Percentiles rank a stretch among this genome's conserved stretches.
These are phyloP conservation scores for Micrasema longulum DNA, from an alignment of 1,140 invertebrate genomes.

Conservation along the genomic window DNA sequence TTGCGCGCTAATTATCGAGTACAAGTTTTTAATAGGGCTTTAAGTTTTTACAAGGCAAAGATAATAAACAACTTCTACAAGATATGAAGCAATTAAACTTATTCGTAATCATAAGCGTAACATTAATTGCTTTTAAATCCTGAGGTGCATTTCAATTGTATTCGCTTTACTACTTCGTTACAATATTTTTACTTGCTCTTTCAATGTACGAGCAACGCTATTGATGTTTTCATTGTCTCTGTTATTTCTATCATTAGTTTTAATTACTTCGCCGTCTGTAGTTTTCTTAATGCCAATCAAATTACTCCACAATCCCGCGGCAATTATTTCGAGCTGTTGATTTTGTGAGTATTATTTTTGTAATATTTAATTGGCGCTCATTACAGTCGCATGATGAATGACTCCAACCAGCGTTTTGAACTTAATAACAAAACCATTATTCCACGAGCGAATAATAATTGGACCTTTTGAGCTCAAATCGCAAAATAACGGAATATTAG, in stretches of 20 bases:
- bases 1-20: conserved; percentile 5
- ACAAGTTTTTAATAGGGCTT: conserved; percentile 16
- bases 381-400: conserved; percentile 5
- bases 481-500: too few species aligned
- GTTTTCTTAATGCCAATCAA: background rate
- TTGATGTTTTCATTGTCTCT: conserved; percentile 19
- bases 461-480: too few species aligned
- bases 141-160: background rate
- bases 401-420: background rate
- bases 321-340: conserved; percentile 21
- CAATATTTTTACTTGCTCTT: too few species aligned
- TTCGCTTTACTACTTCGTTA: background rate
- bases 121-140: background rate
- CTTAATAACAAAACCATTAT: too few species aligned
- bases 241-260: conserved; percentile 27
- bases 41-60: background rate
- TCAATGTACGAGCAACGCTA: too few species aligned
- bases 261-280: background rate
- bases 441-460: too few species aligned
- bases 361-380: conserved; percentile 4
- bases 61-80: conserved; percentile 20
- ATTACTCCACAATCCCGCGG: background rate
- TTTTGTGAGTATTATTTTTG: conserved; percentile 1
- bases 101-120: conserved; percentile 21
- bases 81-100: background rate